Conservation (phyloP, 2,888 invertebrate species). For the Rotaria macrura region DNA sequence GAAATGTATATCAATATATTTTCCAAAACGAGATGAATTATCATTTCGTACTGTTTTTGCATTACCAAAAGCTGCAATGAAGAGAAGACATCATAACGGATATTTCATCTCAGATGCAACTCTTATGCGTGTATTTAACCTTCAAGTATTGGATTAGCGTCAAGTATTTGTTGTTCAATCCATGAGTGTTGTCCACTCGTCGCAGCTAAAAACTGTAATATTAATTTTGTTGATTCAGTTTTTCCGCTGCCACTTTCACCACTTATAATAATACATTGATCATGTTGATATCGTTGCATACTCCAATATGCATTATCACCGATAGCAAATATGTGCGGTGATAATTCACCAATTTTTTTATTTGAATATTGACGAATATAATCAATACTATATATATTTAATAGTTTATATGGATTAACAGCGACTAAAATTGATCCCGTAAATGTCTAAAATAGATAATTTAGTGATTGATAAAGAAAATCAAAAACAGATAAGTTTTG, state of each 20-base stretch:
- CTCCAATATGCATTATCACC: constrained; percentile 95
- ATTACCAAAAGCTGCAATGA: constrained; percentile 74
- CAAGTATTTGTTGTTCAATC: constrained; percentile 98
- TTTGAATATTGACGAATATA: constrained; percentile 93
- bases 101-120: background rate
- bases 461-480: background rate
- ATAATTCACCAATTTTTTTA: constrained; percentile 89
- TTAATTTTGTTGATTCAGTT: constrained; percentile 95
- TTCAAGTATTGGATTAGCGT: constrained; percentile 91
- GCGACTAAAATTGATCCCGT: constrained; percentile 97
- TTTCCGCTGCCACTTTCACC: constrained; percentile 98
- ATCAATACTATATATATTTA: constrained; percentile 96
- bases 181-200: constrained; percentile 98
- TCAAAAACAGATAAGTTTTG: too few relatives aligned
- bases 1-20: constrained; percentile 97
- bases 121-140: background rate
- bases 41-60: constrained; percentile 97
- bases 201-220: constrained; percentile 91
- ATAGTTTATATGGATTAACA: constrained; percentile 94
- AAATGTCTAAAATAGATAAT: constrained; percentile 68
- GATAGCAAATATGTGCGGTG: constrained; percentile 97
- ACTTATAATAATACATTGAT: constrained; percentile 96
- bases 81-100: background rate
- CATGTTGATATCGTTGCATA: constrained; percentile 79
- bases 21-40: constrained; percentile 95